phyloP scores from a whole-genome alignment of 2,113 vertebrate genomes.

The Crypturellus undulatus region DNA sequence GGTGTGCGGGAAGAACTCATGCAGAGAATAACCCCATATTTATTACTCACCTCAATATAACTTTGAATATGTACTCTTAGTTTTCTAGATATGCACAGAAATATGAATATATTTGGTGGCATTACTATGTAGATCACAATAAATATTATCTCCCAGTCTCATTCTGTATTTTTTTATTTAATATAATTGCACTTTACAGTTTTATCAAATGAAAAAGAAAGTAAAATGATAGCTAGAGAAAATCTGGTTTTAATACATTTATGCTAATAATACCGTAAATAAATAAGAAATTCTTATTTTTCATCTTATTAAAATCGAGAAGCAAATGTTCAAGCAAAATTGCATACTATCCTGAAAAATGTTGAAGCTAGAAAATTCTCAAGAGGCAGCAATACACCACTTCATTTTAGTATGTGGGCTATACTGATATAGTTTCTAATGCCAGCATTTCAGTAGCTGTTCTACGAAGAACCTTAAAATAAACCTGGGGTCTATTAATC shows the following conservation, averaged over 20 bases:
- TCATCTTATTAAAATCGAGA: background rate
- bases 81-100: background rate
- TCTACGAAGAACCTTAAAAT: background rate
- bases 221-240: background rate
- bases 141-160: background rate
- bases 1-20: background rate
- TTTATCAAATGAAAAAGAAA: background rate
- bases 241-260: background rate
- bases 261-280: background rate
- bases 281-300: background rate
- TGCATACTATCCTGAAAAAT: background rate
- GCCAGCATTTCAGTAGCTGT: background rate
- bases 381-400: background rate
- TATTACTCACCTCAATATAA: background rate
- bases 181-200: background rate
- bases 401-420: background rate
- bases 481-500: background rate
- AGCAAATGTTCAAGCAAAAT: background rate
- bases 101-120: background rate
- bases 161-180: background rate
- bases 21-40: background rate
- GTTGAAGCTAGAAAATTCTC: background rate
- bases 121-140: slow-evolving; percentile 12
- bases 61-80: background rate
- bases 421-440: background rate